These are phyloP conservation scores for Cyprinodon diabolis DNA, from an alignment of 2,797 vertebrate species.

Conservation along the genomic window DNA sequence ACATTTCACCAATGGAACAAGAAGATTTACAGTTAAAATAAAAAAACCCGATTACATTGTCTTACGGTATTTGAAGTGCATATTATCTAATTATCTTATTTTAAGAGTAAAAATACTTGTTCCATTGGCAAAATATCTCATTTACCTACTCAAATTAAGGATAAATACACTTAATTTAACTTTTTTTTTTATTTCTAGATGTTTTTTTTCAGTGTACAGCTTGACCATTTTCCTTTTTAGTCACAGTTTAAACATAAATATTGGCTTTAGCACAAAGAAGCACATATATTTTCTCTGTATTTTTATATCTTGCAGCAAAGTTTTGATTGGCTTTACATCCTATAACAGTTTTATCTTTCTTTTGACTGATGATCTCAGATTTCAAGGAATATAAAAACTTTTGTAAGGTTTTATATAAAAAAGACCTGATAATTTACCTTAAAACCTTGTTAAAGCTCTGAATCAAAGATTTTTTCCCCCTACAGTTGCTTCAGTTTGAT, in stretches of 20 bases:
- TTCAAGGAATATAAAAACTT: background rate
- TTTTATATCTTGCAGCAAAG: background rate
- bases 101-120: too few species aligned
- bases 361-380: background rate
- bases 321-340: too few species aligned
- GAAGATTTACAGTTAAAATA: too few species aligned
- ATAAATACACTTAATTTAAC: too few species aligned
- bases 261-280: background rate
- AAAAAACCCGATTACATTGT: too few species aligned
- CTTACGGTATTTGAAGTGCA: too few species aligned
- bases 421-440: background rate
- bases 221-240: background rate
- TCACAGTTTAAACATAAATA: background rate
- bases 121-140: too few species aligned
- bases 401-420: background rate
- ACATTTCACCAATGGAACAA: too few species aligned
- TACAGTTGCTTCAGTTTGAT: slow-evolving; percentile 91
- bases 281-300: background rate
- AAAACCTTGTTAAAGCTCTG: background rate
- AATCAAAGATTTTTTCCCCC: slow-evolving; percentile 11
- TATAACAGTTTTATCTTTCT: background rate
- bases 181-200: too few species aligned
- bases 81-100: too few species aligned
- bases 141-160: too few species aligned
- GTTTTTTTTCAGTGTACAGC: too few species aligned